Evolutionary conservation across 2,888 invertebrate genomes (phyloP).

Genomic region (Strigamia maritima): DNA sequence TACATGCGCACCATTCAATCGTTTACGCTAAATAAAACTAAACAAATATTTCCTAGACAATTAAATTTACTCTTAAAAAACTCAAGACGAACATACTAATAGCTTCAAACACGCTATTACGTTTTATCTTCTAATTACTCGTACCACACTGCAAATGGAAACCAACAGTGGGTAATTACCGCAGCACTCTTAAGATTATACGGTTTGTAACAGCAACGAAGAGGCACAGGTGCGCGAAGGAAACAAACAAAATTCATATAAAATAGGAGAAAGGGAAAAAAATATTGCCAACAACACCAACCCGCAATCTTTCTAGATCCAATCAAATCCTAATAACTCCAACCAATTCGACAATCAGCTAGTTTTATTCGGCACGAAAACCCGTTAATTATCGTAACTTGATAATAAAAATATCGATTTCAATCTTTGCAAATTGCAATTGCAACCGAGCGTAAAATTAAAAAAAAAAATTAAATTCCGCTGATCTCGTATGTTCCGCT

Average conservation of each 20-base stretch:
- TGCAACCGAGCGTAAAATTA: neutral
- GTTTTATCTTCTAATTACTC: slow-evolving; percentile 31
- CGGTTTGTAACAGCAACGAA: neutral
- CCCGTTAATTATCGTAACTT: neutral
- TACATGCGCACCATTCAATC: neutral
- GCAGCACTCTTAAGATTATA: neutral
- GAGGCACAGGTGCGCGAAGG: neutral
- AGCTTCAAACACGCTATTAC: slow-evolving; percentile 18
- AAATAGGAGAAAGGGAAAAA: neutral
- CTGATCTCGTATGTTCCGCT: neutral
- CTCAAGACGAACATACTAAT: neutral
- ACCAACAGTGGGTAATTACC: neutral
- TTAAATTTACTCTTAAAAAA: neutral
- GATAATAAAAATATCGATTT: slow-evolving; percentile 11
- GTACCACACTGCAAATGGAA: slow-evolving; percentile 4
- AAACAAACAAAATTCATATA: neutral
- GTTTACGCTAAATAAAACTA: neutral
- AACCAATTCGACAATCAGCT: too few species aligned
- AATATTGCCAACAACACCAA: neutral
- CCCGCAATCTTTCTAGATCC: neutral
- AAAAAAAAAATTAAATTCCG: neutral
- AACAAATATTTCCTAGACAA: neutral
- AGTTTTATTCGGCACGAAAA: too few species aligned
- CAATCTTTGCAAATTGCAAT: neutral
- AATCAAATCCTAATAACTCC: too few species aligned